Conservation (phyloP, 1,140 invertebrate genomes). For the Brachionus asplanchnoidis region DNA sequence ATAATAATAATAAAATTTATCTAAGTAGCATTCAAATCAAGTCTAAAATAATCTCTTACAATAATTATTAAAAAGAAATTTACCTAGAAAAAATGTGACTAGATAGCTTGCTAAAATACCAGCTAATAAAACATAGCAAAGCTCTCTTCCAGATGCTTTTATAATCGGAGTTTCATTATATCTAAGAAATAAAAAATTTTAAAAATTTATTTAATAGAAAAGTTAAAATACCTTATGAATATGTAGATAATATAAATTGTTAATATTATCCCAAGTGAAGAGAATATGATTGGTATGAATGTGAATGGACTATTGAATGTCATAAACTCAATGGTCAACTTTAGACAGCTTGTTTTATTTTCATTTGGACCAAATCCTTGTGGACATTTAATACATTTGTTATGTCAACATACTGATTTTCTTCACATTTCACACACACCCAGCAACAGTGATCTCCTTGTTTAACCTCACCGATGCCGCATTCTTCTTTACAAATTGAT, state of each 20-base stretch:
- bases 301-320: conserved; percentile 54
- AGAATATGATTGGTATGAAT: conserved; percentile 60
- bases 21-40: no score
- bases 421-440: conserved; percentile 38
- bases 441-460: conserved; percentile 41
- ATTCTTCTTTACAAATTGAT: conserved; percentile 32
- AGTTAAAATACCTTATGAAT: conserved; percentile 46
- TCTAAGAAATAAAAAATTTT: conserved; percentile 5
- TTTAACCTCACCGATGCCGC: conserved; percentile 32
- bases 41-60: no score
- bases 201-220: not conserved
- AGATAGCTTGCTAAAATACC: conserved; percentile 47
- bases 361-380: conserved; percentile 12
- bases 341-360: not conserved
- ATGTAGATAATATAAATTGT: conserved; percentile 50
- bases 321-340: conserved; percentile 28
- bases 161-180: conserved; percentile 55
- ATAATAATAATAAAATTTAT: no score
- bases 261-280: conserved; percentile 58
- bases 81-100: conserved; percentile 43
- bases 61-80: no score
- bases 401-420: conserved; percentile 2
- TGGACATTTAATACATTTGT: conserved; percentile 9
- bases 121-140: conserved; percentile 54
- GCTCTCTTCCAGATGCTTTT: conserved; percentile 54